phyloP scores from a whole-genome alignment of 1,140 invertebrate genomes.

The Epicauta chinensis region DNA sequence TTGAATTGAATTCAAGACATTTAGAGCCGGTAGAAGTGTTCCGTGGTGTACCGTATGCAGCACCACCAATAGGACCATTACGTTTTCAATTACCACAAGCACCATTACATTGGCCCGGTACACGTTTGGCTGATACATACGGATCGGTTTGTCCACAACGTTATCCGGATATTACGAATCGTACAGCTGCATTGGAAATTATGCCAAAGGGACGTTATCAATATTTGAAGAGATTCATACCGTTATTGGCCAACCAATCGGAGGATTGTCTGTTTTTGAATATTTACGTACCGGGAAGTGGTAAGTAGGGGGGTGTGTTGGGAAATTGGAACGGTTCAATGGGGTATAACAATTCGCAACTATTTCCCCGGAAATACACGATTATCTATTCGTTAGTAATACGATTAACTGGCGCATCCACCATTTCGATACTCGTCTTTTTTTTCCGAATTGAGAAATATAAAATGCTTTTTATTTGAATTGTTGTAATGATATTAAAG shows the following conservation, averaged over 20 bases:
- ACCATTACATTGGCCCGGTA: conserved; percentile 63
- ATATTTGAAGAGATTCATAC: conserved; percentile 57
- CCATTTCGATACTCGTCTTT: no score
- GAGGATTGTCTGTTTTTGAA: conserved; percentile 90
- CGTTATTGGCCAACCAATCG: conserved; percentile 68
- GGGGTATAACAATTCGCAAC: no score
- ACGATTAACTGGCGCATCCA: no score
- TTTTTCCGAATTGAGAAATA: no score
- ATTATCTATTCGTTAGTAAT: no score
- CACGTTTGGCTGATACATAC: conserved; percentile 65
- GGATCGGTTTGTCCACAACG: conserved; percentile 73
- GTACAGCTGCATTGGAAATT: conserved; percentile 55
- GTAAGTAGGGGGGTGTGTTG: conserved; percentile 46
- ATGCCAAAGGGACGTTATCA: conserved; percentile 66
- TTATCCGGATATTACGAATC: conserved; percentile 65
- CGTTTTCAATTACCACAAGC: conserved; percentile 65
- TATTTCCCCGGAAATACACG: no score
- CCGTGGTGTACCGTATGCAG: conserved; percentile 78
- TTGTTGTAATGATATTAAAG: no score
- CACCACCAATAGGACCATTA: conserved; percentile 63
- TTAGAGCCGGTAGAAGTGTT: conserved; percentile 77
- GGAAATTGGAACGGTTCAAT: background rate
- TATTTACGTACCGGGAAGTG: conserved; percentile 78
- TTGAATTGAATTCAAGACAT: conserved; percentile 67
- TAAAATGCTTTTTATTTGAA: no score